Evolutionary conservation across 2,888 invertebrate species (phyloP).

Genomic region (Aphodius sticticus): DNA sequence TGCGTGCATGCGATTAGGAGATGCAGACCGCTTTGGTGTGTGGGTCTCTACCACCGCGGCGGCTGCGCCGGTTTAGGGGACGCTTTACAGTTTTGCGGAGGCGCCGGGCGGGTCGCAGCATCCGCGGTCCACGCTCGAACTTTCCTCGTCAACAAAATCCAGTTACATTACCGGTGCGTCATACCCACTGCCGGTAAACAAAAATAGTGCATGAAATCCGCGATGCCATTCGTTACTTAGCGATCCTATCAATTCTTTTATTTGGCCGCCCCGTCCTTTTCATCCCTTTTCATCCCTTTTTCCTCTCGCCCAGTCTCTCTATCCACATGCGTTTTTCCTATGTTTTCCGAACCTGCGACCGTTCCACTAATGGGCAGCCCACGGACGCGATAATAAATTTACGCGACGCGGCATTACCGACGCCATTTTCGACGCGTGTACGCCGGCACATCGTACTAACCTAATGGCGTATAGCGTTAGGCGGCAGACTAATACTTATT

Average conservation of each 20-base stretch:
- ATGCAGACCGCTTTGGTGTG: too few species aligned
- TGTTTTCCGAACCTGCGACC: neutral
- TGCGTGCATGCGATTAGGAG: too few species aligned
- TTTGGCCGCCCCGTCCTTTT: neutral
- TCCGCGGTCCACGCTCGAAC: neutral
- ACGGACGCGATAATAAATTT: neutral
- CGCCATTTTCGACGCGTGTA: neutral
- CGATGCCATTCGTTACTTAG: constrained; percentile 4
- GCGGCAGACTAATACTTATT: constrained; percentile 44
- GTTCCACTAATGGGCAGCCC: neutral
- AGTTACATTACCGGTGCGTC: neutral
- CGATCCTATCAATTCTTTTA: neutral
- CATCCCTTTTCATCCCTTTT: neutral
- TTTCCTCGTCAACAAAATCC: constrained; percentile 4
- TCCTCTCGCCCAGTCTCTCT: neutral
- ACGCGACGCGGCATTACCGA: neutral
- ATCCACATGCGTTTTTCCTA: neutral
- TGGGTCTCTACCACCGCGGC: too few species aligned
- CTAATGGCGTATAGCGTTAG: neutral
- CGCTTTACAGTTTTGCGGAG: neutral
- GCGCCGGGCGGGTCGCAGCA: neutral
- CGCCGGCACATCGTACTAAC: neutral
- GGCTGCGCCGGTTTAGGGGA: too few species aligned
- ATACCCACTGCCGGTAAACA: neutral
- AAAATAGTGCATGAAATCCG: constrained; percentile 4